Evolutionary conservation across 2,888 invertebrate genomes (phyloP).

Genomic region (Thelaira solivaga): DNA sequence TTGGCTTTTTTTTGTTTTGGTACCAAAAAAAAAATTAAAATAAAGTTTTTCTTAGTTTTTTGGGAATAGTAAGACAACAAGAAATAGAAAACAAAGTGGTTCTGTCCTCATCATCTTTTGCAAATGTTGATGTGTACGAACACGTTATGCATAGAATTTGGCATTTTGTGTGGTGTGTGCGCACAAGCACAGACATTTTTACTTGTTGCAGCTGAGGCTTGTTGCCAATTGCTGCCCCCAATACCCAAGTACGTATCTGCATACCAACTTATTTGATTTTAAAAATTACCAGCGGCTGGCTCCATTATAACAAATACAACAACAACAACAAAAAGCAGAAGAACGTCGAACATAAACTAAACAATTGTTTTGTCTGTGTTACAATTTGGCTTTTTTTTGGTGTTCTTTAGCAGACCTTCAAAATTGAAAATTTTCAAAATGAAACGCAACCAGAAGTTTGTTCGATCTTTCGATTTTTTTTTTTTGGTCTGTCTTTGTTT

Average conservation of each 20-base stretch:
- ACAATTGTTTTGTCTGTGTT: constrained; percentile 48
- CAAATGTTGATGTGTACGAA: constrained; percentile 54
- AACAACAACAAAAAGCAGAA: constrained; percentile 55
- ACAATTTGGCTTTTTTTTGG: constrained; percentile 55
- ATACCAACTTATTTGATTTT: constrained; percentile 29
- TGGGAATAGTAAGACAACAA: constrained; percentile 24
- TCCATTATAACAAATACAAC: constrained; percentile 53
- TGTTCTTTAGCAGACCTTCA: constrained; percentile 30
- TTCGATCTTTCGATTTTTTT: constrained; percentile 6
- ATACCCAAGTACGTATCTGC: neutral
- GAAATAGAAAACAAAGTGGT: constrained; percentile 17
- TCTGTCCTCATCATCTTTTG: constrained; percentile 60
- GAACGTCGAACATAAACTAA: neutral
- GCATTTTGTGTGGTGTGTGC: constrained; percentile 58
- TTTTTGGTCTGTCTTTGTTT: constrained; percentile 35
- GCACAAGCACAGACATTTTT: constrained; percentile 67
- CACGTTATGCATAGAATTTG: constrained; percentile 43
- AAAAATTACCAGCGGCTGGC: constrained; percentile 50
- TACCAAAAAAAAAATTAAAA: too few relatives aligned
- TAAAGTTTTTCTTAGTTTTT: too few relatives aligned
- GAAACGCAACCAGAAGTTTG: constrained; percentile 46
- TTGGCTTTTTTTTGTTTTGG: too few relatives aligned
- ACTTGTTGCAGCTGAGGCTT: constrained; percentile 43
- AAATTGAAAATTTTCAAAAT: neutral
- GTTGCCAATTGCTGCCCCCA: constrained; percentile 14